Percentiles rank a stretch among this genome's conserved stretches.
These are phyloP conservation scores for Drosophila melanogaster DNA, from an alignment of 1,140 invertebrate species.

Conservation along the genomic window Release_6_plus_ISO1_MT NT_033777.3:9050001-9050500, in stretches of 20 bases:
- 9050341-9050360: conserved; percentile 10
- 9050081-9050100: not conserved
- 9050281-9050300: no score
- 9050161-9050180: no score
- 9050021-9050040: conserved; percentile 9
- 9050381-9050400: not conserved
- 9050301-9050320: no score
- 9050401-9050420: not conserved
- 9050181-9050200: no score
- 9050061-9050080: conserved; percentile 3
- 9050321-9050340: not conserved
- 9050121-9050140: no score
- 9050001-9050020: conserved; percentile 61
- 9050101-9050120: no score
- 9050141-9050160: no score
- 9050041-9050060: conserved; percentile 1
- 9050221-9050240: no score
- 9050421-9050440: not conserved
- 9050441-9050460: not conserved
- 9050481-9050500: not conserved
- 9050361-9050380: conserved; percentile 73
- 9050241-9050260: no score
- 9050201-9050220: no score
- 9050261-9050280: no score
- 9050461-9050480: not conserved